phyloP scores from a whole-genome alignment of 2,888 invertebrate genomes.

The Megastigmus dorsalis region DNA sequence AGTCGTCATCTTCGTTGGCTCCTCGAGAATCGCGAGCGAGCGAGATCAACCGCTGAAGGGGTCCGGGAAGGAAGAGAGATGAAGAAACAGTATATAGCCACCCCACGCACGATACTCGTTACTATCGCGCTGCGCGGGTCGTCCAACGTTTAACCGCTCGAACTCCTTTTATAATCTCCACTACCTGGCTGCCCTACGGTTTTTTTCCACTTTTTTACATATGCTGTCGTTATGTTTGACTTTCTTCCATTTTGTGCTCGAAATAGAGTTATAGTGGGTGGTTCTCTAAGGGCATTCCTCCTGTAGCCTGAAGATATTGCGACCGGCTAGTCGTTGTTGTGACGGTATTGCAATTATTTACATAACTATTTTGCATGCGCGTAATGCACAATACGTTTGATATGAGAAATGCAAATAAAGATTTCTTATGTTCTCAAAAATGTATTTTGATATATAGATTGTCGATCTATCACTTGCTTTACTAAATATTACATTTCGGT shows the following conservation, averaged over 20 bases:
- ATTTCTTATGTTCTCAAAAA: no score
- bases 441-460: no score
- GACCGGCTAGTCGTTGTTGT: no score
- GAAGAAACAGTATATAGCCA: slow-evolving; percentile 19
- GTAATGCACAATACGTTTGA: no score
- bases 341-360: no score
- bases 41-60: not conserved
- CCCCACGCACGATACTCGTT: slow-evolving; percentile 50
- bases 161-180: slow-evolving; percentile 41
- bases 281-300: not conserved
- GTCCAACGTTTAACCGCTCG: slow-evolving; percentile 40
- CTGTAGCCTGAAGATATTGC: no score
- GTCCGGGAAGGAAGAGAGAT: not conserved
- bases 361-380: no score
- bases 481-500: no score
- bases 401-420: no score
- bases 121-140: slow-evolving; percentile 30
- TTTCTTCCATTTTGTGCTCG: not conserved
- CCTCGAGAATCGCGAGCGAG: slow-evolving; percentile 9
- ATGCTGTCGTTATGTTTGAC: not conserved
- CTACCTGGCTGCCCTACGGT: not conserved
- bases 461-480: no score
- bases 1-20: slow-evolving; percentile 42
- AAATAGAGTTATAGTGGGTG: not conserved
- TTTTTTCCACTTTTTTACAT: not conserved